Evolutionary conservation across 2,113 vertebrate species (phyloP), one percentile per base, ranked within the genome.

Genomic region (Syngnathus floridae): DNA sequence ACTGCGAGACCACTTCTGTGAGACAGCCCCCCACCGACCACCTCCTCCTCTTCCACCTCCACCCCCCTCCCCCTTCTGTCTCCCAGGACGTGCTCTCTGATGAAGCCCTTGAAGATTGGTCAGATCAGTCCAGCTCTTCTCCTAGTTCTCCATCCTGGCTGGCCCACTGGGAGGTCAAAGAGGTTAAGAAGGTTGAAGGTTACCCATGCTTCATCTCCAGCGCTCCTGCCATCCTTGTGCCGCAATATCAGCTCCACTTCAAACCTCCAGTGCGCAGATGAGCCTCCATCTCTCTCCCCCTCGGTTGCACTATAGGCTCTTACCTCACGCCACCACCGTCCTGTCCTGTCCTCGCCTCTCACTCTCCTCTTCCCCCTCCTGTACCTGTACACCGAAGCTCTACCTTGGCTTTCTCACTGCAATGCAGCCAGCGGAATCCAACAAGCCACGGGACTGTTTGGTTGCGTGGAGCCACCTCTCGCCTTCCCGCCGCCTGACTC

Each of bases 401-500:
- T 67, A 64, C 75, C 77, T 67, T 56, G 77, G 51, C 9, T 75
- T 77, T 76, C 80, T 54, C 80, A 81, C 87, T 76, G 81, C 87
- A 87, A 74, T 80, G 86, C 66, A 73, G 80, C 76, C 87, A 76
- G 64, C 82, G 78, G 62, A 73, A 68, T 54, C 26, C 82, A 68
- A 84, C 69, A 84, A 79, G 72, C 36, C 77, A 31, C 81, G 46
- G 78, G 83, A 73, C 84, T 84, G 82, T 89, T 84, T 76, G 65
- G 74, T 36, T 41, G 38, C 38, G 36, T 35, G 51, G 81, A 77
- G 62, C 84, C 74, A 83, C 82, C 81, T 63, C 84, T 75, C 70
- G 76, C 70, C 79, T 76, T 74, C 74, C 73, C 69, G 70, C 69
- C 1, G 57, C 56, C 71, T 64, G 64, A 70, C 75, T 92, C 84